A percentile compares a stretch with the other conserved stretches of the same genome.
Conservation (phyloP, 2,888 invertebrate species). For the Melieria picta region DNA sequence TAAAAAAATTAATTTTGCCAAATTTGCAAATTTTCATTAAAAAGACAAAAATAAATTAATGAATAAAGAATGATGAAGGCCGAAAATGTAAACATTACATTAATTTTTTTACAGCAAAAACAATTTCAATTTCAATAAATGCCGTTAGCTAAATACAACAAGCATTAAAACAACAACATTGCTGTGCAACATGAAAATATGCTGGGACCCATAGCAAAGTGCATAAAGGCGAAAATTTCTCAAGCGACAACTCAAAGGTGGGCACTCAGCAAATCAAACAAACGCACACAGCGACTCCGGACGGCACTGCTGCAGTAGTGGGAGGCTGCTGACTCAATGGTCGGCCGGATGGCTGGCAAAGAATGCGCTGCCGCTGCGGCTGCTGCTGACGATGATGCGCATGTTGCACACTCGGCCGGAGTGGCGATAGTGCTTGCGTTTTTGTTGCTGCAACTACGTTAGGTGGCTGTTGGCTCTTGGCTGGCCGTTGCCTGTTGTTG, state of each 20-base stretch:
- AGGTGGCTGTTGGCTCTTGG: conserved; percentile 1
- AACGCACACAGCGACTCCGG: neutral
- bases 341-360: neutral
- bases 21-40: no score
- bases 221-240: no score
- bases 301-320: neutral
- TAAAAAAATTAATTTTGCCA: no score
- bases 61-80: no score
- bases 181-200: no score
- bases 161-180: no score
- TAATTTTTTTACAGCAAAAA: conserved; percentile 21
- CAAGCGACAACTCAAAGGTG: no score
- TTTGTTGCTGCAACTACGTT: conserved; percentile 44
- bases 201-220: no score
- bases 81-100: neutral
- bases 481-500: conserved; percentile 16
- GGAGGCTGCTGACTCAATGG: neutral
- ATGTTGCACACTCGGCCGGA: conserved; percentile 17
- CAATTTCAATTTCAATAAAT: conserved; percentile 31
- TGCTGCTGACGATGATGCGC: conserved; percentile 33
- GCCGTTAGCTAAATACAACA: conserved; percentile 32
- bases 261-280: neutral
- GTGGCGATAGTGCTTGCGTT: conserved; percentile 45
- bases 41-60: no score
- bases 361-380: conserved; percentile 7